Base-by-base conservation (phyloP, 2,888 invertebrate species). In the Rhogogaster chlorosoma region DNA sequence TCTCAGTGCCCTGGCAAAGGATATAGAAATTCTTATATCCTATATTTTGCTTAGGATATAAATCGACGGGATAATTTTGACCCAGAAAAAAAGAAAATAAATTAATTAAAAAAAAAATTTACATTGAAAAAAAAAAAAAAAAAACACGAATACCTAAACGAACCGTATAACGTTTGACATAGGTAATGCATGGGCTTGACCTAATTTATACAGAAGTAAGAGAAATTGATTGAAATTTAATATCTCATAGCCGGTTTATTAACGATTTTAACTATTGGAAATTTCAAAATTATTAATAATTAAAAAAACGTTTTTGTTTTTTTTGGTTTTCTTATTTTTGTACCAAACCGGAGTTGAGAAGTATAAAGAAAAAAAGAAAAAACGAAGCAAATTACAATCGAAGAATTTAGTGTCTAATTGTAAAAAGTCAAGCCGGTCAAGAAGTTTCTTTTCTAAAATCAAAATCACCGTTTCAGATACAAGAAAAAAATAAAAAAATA, bases 1-100 rank as follows among this genome's bases (percentile, higher is more conserved):
- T 71, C 18, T 71, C 29, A n/a, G 38, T 75, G 75, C 45, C 6
- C 10, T n/a, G n/a, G n/a, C n/a, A n/a, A 45, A 45, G 75, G 75
- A 75, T 38, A 45, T 22, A 75, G 22, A 45, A 42, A 75, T 22
- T 75, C 18, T 38, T 26, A 26, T 26, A 22, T 45, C 42, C 45
- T 75, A 75, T 75, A n/a, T 15, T 26, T 75, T 53, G 0, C 53
- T 22, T 26, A 38, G 73, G 61, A 61, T 26, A 42, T 75, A 75
- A 75, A 29, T 26, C 12, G 29, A 26, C 38, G 22, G 26, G 75
- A 75, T 45, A 42, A n/a, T n/a, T 26, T 75, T 45, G 38, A 75
- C 49, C 75, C 73, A 45, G 53, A 53, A n/a, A n/a, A 15, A 49
- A 49, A n/a, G 18, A 5, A n/a, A 49, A 49, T 18, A 49, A 49